These are phyloP conservation scores for Drosophila micromelanica DNA, from an alignment of 1,140 invertebrate species.

Conservation along the genomic window DNA sequence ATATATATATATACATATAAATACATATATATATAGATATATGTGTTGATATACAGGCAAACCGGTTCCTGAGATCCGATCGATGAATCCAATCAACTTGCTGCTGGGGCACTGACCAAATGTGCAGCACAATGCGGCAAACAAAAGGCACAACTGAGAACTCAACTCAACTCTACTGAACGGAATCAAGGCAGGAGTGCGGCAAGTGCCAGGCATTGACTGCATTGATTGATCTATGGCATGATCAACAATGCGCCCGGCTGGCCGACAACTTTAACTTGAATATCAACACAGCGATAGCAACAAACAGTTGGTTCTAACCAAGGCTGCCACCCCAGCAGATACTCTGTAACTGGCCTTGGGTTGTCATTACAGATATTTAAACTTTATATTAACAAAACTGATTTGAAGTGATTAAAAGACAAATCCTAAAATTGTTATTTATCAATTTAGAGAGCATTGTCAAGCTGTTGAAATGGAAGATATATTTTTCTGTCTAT, in stretches of 20 bases:
- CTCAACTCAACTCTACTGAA: constrained; percentile 32
- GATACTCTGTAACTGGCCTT: no score
- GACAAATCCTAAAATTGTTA: no score
- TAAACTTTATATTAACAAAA: no score
- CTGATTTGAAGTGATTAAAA: no score
- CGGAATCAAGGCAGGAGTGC: constrained; percentile 11
- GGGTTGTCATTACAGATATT: no score
- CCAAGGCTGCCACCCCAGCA: no score
- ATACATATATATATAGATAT: not conserved
- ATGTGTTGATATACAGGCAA: constrained; percentile 16
- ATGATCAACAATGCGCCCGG: constrained; percentile 67
- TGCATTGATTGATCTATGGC: constrained; percentile 82
- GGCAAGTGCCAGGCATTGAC: constrained; percentile 40
- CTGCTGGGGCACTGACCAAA: constrained; percentile 61
- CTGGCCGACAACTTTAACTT: constrained; percentile 35
- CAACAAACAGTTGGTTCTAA: not conserved
- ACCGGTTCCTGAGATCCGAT: constrained; percentile 56
- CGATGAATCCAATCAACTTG: constrained; percentile 74
- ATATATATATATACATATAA: constrained; percentile 1
- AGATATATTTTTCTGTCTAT: no score
- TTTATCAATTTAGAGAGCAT: no score
- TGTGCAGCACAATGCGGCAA: constrained; percentile 23
- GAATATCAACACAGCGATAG: constrained; percentile 14
- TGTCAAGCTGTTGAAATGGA: no score
- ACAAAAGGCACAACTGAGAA: constrained; percentile 24